These are phyloP conservation scores for Drosophila littoralis DNA, from an alignment of 1,140 invertebrate species.

Conservation along the genomic window DNA sequence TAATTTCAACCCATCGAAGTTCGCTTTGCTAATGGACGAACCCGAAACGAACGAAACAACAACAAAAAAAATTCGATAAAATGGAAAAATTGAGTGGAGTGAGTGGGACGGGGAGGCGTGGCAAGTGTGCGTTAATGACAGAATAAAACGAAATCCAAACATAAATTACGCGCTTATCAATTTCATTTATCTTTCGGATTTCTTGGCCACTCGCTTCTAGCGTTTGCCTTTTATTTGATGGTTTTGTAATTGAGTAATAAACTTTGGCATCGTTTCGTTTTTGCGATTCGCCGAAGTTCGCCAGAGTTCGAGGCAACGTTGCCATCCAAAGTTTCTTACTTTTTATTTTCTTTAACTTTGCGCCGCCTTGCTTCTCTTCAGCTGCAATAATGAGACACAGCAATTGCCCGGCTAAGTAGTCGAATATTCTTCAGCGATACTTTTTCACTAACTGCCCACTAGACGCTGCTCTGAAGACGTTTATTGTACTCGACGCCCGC, in stretches of 20 bases:
- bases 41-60: conserved; percentile 2
- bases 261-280: conserved; percentile 62
- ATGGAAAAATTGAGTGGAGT: conserved; percentile 4
- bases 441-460: conserved; percentile 28
- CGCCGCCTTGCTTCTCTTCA: neutral
- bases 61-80: conserved; percentile 26
- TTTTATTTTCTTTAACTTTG: conserved; percentile 3
- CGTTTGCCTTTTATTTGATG: conserved; percentile 78
- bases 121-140: conserved; percentile 80
- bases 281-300: conserved; percentile 55
- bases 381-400: conserved; percentile 47
- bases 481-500: conserved; percentile 56
- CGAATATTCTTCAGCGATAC: conserved; percentile 12
- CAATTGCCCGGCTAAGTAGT: conserved; percentile 35
- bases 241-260: conserved; percentile 84
- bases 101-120: conserved; percentile 23
- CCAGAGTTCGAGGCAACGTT: conserved; percentile 3
- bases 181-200: conserved; percentile 83
- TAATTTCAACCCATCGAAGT: too few species aligned
- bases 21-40: too few species aligned
- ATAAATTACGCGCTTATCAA: conserved; percentile 84
- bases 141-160: conserved; percentile 84
- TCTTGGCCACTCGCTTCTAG: conserved; percentile 50
- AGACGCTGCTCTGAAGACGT: conserved; percentile 35
- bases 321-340: conserved; percentile 36